Base-by-base conservation (phyloP, 2,797 vertebrate species). In the Girardinus metallicus region DNA sequence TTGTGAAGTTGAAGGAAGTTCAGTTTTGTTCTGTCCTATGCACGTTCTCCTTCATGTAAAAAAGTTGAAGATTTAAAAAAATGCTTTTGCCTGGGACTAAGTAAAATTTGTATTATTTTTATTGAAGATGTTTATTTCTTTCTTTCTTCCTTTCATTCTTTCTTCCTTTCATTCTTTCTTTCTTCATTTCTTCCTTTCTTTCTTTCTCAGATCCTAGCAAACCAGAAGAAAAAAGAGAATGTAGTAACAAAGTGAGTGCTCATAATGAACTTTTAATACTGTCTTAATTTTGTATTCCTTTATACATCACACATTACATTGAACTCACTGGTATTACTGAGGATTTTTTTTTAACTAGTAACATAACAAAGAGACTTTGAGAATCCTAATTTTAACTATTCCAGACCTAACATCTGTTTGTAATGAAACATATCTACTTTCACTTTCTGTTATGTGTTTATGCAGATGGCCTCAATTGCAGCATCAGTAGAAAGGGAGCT, bases 391-490 rank as follows among this genome's bases (percentile, higher is more conserved):
- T 55, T 72, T 76, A 29, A 47, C 43, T 26, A 2, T 74, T 39
- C 21, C 31, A 53, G 2, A 7, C 47, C 21, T 55, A 55, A 41
- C 26, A 9, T 60, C 12, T 49, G 44, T 41, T 44, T 75, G 9
- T 2, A 75, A 76, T 44, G 2, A 78, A 81, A 80, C 10, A 26
- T n/a, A 9, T n/a, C 4, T 8, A 15, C 21, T n/a, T 73, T 74
- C 43, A 12, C 34, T 7, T 60, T 7, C 46, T 34, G 47, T 39
- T 1, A 36, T 49, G 13, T 84, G 31, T 34, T 80, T 36, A 66
- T 83, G 68, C 88, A 98, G 97, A 84, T 94, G 1, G 95, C 96
- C 62, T 36, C 87, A 29, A 93, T 94, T 78, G 97, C 97, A 4
- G 94, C 82, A 15, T 91, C 92, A 76, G 95, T 94, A 74, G 95